Evolutionary conservation across 2,888 invertebrate species (phyloP).

Genomic region (Agonopterix subpropinquella): DNA sequence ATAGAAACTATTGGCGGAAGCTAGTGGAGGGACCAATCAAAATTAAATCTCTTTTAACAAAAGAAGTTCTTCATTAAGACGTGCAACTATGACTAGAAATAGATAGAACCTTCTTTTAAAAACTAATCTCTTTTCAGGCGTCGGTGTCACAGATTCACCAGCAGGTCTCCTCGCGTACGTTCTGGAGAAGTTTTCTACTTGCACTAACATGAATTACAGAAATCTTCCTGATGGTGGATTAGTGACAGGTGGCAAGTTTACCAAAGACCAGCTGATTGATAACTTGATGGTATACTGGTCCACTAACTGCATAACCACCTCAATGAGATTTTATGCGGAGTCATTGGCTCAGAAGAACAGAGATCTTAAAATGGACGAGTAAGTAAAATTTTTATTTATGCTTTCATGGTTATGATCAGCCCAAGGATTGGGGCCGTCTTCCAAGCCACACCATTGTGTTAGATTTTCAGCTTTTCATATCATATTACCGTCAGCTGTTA

Average conservation of each 20-base stretch:
- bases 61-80: too few relatives aligned
- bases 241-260: slow-evolving; percentile 52
- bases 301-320: slow-evolving; percentile 80
- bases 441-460: too few relatives aligned
- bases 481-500: too few relatives aligned
- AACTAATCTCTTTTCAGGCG: slow-evolving; percentile 56
- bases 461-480: too few relatives aligned
- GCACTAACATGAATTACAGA: slow-evolving; percentile 8
- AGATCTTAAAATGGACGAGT: slow-evolving; percentile 39
- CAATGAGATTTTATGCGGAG: slow-evolving; percentile 82
- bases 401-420: too few relatives aligned
- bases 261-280: slow-evolving; percentile 80
- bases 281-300: slow-evolving; percentile 88
- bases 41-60: too few relatives aligned
- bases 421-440: too few relatives aligned
- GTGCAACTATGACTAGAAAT: too few relatives aligned
- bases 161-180: slow-evolving; percentile 88
- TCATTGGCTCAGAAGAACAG: slow-evolving; percentile 27
- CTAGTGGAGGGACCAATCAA: too few relatives aligned
- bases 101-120: too few relatives aligned
- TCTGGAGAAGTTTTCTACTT: slow-evolving; percentile 85
- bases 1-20: too few relatives aligned
- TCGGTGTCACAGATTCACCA: slow-evolving; percentile 84
- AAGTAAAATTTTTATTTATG: slow-evolving; percentile 15
- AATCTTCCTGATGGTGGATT: slow-evolving; percentile 80